These are phyloP conservation scores for Larimichthys crocea DNA, from an alignment of 2,113 vertebrate species.

Conservation along the genomic window DNA sequence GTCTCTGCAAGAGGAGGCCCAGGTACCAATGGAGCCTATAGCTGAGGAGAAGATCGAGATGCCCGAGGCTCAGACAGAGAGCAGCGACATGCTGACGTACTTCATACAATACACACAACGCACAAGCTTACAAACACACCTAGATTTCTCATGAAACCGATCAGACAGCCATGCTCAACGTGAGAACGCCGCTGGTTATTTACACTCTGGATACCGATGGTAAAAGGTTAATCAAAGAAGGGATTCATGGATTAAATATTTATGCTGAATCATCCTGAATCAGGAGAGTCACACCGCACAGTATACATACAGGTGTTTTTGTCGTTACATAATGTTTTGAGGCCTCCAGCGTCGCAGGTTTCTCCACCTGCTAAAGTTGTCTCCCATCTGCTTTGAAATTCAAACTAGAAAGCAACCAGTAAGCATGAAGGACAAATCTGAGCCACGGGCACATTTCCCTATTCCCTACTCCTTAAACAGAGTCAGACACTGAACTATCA, in stretches of 20 bases:
- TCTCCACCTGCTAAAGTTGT: slow-evolving; percentile 13
- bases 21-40: slow-evolving; percentile 69
- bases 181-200: not conserved
- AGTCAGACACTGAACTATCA: not conserved
- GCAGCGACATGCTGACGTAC: slow-evolving; percentile 64
- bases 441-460: not conserved
- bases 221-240: not conserved
- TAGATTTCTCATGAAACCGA: not conserved
- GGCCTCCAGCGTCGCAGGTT: slow-evolving; percentile 5
- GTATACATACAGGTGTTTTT: not conserved
- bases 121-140: not conserved
- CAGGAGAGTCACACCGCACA: no score
- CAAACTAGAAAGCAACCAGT: not conserved
- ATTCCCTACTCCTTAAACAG: not conserved
- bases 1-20: slow-evolving; percentile 62
- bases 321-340: not conserved
- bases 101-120: not conserved
- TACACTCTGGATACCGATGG: not conserved
- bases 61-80: slow-evolving; percentile 56
- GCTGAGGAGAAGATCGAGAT: slow-evolving; percentile 74
- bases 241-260: not conserved
- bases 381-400: slow-evolving; percentile 39
- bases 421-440: slow-evolving; percentile 3
- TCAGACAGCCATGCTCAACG: no score
- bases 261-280: not conserved